A percentile compares a stretch with the other conserved stretches of the same genome.
Evolutionary conservation across 2,888 invertebrate species (phyloP).

Genomic region (Aquatica leii): DNA sequence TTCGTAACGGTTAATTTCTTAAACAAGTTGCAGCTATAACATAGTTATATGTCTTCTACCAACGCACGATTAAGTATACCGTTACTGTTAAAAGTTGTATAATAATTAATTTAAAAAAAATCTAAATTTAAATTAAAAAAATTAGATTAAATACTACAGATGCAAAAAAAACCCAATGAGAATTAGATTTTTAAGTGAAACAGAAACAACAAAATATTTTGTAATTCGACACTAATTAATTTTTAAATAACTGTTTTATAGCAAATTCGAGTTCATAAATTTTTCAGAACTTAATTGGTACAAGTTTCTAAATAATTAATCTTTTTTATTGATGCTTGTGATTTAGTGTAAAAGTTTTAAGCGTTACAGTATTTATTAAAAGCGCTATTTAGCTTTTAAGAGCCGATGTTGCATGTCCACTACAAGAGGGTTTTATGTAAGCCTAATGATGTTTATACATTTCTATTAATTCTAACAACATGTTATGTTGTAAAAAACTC

Average conservation of each 20-base stretch:
- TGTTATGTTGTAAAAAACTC: conserved; percentile 41
- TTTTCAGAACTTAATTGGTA: conserved; percentile 10
- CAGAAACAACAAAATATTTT: conserved; percentile 4
- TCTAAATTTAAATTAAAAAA: too few relatives aligned
- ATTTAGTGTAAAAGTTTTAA: conserved; percentile 11
- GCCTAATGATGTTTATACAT: conserved; percentile 43
- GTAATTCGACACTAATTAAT: conserved; percentile 9
- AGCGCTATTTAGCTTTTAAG: conserved; percentile 32
- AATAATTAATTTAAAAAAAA: too few relatives aligned
- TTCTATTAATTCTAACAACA: conserved; percentile 43
- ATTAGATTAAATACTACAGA: too few relatives aligned
- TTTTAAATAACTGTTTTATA: conserved; percentile 2
- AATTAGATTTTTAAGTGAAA: too few relatives aligned
- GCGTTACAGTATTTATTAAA: conserved; percentile 15
- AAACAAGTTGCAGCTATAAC: too few relatives aligned
- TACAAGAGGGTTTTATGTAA: conserved; percentile 27
- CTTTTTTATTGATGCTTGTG: conserved; percentile 12
- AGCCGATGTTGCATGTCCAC: conserved; percentile 29
- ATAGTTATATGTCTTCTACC: too few relatives aligned
- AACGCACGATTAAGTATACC: too few relatives aligned
- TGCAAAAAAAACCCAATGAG: too few relatives aligned
- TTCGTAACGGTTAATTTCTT: too few relatives aligned
- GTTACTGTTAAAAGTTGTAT: too few relatives aligned
- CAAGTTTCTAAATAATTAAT: conserved; percentile 13
- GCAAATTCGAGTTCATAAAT: conserved; percentile 13